Percentiles rank a stretch among this genome's conserved stretches.
Evolutionary conservation across 1,140 invertebrate species (phyloP).

Genomic region (Druon quercuslanigerum): DNA sequence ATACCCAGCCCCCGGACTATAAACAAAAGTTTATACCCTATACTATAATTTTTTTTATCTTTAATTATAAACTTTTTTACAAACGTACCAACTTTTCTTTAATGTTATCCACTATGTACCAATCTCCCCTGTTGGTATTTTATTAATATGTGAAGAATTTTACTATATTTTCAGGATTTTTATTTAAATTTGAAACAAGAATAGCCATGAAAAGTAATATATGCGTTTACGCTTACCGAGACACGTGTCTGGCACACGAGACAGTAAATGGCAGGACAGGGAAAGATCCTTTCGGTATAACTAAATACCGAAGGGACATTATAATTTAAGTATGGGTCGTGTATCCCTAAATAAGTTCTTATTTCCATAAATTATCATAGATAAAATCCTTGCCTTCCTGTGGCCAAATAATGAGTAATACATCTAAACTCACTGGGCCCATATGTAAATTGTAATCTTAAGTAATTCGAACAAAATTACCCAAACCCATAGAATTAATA

Average conservation of each 20-base stretch:
- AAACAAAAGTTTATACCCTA: too few species aligned
- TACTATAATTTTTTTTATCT: too few species aligned
- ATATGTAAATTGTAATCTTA: neutral
- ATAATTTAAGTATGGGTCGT: neutral
- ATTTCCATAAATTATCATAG: conserved; percentile 25
- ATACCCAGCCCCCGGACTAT: too few species aligned
- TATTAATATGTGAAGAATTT: too few species aligned
- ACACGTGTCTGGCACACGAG: conserved; percentile 28
- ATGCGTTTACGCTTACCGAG: neutral
- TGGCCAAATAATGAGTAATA: neutral
- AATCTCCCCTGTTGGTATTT: too few species aligned
- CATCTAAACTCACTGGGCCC: neutral
- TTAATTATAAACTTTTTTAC: too few species aligned
- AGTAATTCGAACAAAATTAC: conserved; percentile 7
- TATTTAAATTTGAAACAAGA: neutral
- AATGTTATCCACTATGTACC: too few species aligned
- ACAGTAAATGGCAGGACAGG: conserved; percentile 4
- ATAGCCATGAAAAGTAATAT: neutral
- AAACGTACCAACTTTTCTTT: too few species aligned
- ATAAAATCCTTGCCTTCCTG: conserved; percentile 10
- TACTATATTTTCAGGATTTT: too few species aligned
- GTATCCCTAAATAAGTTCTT: conserved; percentile 1
- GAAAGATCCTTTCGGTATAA: conserved; percentile 11
- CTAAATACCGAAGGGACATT: conserved; percentile 22
- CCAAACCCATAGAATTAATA: neutral